phyloP scores from a whole-genome alignment of 2,888 invertebrate genomes.

The Apotomis capreana region DNA sequence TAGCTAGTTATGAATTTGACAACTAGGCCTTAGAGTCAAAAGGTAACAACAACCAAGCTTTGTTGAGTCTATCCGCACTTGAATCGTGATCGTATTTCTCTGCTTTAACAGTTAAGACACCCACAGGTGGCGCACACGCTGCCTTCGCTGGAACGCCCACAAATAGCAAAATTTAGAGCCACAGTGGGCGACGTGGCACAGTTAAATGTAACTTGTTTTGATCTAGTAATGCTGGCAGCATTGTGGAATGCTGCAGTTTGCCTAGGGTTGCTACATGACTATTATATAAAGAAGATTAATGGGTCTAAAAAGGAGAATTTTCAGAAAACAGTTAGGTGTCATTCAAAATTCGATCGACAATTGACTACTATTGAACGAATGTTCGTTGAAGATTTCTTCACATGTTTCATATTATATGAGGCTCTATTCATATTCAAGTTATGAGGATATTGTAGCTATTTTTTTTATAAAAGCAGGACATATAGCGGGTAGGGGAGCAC shows the following conservation, averaged over 20 bases:
- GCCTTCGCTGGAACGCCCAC: constrained; percentile 34
- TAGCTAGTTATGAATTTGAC: not conserved
- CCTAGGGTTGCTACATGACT: too few species aligned
- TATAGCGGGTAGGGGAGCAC: too few species aligned
- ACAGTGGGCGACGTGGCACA: constrained; percentile 41
- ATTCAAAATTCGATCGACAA: too few species aligned
- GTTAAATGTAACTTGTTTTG: constrained; percentile 41
- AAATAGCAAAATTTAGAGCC: constrained; percentile 35
- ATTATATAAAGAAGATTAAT: too few species aligned
- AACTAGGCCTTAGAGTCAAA: not conserved
- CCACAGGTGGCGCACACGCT: constrained; percentile 22
- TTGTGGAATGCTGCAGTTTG: constrained; percentile 26
- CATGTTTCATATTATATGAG: too few species aligned
- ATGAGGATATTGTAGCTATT: too few species aligned
- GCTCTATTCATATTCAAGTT: too few species aligned
- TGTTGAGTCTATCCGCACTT: not conserved
- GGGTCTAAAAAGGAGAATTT: too few species aligned
- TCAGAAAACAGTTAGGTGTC: too few species aligned
- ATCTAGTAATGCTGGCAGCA: constrained; percentile 31
- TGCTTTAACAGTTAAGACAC: constrained; percentile 21
- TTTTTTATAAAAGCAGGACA: too few species aligned
- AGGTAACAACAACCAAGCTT: not conserved
- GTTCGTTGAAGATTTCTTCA: too few species aligned
- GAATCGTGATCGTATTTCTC: constrained; percentile 20
- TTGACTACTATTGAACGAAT: too few species aligned